Percentiles rank a stretch among this genome's conserved stretches.
Conservation (phyloP, 2,888 invertebrate genomes). For the Drosophila crucigera region DNA sequence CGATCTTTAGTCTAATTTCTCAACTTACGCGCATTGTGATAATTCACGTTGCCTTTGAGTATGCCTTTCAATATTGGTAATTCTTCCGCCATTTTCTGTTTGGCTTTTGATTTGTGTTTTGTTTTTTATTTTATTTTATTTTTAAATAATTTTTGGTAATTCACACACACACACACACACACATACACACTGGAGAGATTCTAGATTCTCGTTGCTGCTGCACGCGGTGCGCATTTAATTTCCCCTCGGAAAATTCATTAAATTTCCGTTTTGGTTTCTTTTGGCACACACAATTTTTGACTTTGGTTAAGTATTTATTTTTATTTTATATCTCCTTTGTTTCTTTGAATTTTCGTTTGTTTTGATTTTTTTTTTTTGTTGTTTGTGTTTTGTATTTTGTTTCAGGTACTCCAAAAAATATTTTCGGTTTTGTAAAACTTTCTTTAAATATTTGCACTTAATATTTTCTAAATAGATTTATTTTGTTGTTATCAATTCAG, state of each 20-base stretch:
- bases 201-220: conserved; percentile 42
- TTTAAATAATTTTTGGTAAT: conserved; percentile 12
- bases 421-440: conserved; percentile 28
- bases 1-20: conserved; percentile 3
- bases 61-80: conserved; percentile 96
- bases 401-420: conserved; percentile 45
- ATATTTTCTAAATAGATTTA: conserved; percentile 46
- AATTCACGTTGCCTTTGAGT: conserved; percentile 95
- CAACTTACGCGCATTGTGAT: conserved; percentile 96
- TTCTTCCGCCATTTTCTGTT: conserved; percentile 92
- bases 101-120: conserved; percentile 13
- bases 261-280: conserved; percentile 63
- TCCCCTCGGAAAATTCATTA: conserved; percentile 50
- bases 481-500: conserved; percentile 58
- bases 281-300: conserved; percentile 66
- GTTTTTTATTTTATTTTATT: not conserved
- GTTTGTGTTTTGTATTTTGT: not conserved
- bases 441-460: conserved; percentile 55
- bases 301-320: conserved; percentile 57
- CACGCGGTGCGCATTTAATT: conserved; percentile 53
- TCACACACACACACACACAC: conserved; percentile 21
- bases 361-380: not conserved
- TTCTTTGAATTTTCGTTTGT: not conserved
- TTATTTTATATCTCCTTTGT: not conserved
- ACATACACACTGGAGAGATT: conserved; percentile 43